Evolutionary conservation across 37 sponge, comb jelly and placozoan species (phyloP).

Genomic region (Mnemiopsis leidyi): DNA sequence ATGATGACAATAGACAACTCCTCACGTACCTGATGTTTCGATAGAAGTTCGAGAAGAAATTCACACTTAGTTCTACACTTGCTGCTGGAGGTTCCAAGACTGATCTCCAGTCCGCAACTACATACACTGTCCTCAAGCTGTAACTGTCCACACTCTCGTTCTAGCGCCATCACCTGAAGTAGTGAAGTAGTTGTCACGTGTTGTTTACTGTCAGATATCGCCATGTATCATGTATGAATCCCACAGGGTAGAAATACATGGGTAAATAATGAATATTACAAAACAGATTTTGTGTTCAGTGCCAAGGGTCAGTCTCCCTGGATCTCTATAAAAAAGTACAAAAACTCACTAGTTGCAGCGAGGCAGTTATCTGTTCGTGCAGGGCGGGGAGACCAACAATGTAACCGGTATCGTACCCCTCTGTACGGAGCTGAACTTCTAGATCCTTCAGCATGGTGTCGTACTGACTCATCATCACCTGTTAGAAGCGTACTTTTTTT

Average conservation of each 20-base stretch:
- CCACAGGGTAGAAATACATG: no score
- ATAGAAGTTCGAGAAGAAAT: background rate
- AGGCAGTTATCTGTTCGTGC: background rate
- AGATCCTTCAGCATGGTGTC: background rate
- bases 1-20: background rate
- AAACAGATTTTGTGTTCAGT: no score
- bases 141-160: background rate
- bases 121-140: background rate
- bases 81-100: background rate
- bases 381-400: background rate
- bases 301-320: no score
- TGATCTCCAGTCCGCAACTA: background rate
- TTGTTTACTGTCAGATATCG: no score
- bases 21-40: slow-evolving; percentile 13
- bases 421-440: background rate
- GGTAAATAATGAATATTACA: no score
- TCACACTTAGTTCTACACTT: slow-evolving; percentile 2
- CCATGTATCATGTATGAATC: no score
- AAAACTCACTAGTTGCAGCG: background rate
- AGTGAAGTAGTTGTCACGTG: background rate
- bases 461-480: background rate
- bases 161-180: background rate
- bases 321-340: no score
- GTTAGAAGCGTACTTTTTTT: no score
- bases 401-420: background rate